Base-by-base conservation (phyloP, 2,888 invertebrate species). In the Vanessa cardui region DNA sequence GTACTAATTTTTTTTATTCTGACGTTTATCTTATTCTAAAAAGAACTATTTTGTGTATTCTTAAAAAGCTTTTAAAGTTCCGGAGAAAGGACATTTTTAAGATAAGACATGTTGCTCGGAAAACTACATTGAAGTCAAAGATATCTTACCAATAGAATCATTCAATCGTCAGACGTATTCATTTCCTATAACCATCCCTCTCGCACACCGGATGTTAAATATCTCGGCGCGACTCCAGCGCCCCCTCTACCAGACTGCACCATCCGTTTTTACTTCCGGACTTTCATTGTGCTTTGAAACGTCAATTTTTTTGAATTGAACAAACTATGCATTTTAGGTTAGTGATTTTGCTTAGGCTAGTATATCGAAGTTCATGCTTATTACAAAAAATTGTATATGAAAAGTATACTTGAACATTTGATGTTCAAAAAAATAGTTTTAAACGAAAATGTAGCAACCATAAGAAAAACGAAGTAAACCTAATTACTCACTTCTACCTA, bases 231-330 rank as follows among this genome's bases (percentile, higher is more conserved):
- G 83, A 72, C 81, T 78, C 79, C 80, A 80, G 79, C 56, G 77
- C 77, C 81, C 82, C 80, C 83, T 84, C 80, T 80, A 80, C 80
- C 87, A 88, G 87, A 86, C 89, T 87, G 88, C 82, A 82, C 76
- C 84, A 76, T 89, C 89, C 90, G 88, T 83, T 86, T 83, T 77
- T 79, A 84, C 86, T 84, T 88, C 87, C 88, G 83, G 79, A 77
- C 80, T 83, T 83, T 81, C 79, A 80, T 69, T 70, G 15, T 62
- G 64, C 62, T 58, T 62, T 62, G 59, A 54, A 12, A 58, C 63
- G 31, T 49, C 58, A 52, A 67, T 54, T 62, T 62, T 52, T 26
- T 56, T 33, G 44, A n/a, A 21, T 52, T 54, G 12, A 20, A 50
- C 50, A 39, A 58, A 39, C 39, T 45, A 56, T 33, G 56, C 8